Evolutionary conservation across 1,140 invertebrate species (phyloP).

Genomic region (Bombus picipes): DNA sequence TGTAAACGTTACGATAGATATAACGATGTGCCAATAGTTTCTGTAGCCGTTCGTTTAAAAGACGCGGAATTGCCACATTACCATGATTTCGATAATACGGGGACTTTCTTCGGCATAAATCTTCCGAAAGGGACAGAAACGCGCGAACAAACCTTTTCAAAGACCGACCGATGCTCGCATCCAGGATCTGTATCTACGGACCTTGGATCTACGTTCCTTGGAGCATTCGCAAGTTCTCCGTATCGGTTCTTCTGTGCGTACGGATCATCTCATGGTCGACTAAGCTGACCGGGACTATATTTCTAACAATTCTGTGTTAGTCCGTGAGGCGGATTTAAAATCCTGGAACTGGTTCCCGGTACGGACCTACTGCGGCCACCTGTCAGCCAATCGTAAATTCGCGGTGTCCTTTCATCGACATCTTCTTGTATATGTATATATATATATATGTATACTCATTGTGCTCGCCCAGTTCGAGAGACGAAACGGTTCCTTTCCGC

Average conservation of each 20-base stretch:
- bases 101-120: too few species aligned
- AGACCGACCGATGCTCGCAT: background rate
- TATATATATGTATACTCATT: slow-evolving; percentile 42
- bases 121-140: background rate
- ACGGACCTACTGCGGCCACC: slow-evolving; percentile 35
- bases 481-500: slow-evolving; percentile 57
- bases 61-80: too few species aligned
- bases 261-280: background rate
- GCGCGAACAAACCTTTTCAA: background rate
- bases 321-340: slow-evolving; percentile 34
- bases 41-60: too few species aligned
- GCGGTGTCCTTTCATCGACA: slow-evolving; percentile 59
- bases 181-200: too few species aligned
- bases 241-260: background rate
- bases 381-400: slow-evolving; percentile 56
- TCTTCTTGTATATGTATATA: background rate
- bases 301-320: background rate
- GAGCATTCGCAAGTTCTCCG: background rate
- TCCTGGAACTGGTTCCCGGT: slow-evolving; percentile 31
- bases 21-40: too few species aligned
- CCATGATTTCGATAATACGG: too few species aligned
- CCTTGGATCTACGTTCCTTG: too few species aligned
- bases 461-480: slow-evolving; percentile 25
- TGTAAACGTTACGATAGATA: too few species aligned
- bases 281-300: background rate